These are phyloP conservation scores for Marronus borbonicus DNA, from an alignment of 2,888 invertebrate species.

Conservation along the genomic window DNA sequence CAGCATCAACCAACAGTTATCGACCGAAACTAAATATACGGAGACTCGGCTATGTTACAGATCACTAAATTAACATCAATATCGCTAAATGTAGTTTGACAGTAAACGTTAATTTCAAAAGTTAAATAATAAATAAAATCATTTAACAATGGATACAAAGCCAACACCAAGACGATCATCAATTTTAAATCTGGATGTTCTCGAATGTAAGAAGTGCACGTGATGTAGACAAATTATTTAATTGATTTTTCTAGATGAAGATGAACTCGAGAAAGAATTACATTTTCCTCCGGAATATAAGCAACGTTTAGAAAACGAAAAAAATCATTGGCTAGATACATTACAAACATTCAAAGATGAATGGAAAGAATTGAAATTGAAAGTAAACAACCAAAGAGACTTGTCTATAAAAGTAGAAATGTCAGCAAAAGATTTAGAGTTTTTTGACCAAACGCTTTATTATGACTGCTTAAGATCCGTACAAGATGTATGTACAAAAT, in stretches of 20 bases:
- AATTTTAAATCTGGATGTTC: constrained; percentile 23
- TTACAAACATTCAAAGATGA: constrained; percentile 9
- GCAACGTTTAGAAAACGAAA: constrained; percentile 17
- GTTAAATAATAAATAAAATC: no score
- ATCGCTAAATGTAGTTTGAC: no score
- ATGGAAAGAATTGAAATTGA: background rate
- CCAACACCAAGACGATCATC: constrained; percentile 23
- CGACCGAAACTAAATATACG: background rate
- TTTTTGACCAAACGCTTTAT: constrained; percentile 38
- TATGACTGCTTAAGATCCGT: constrained; percentile 24
- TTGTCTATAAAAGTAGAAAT: background rate
- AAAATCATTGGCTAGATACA: constrained; percentile 16
- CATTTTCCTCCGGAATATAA: constrained; percentile 11
- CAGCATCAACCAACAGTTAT: background rate
- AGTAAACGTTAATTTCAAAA: no score
- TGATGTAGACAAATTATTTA: background rate
- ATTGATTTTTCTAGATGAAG: constrained; percentile 10
- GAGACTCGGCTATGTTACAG: background rate
- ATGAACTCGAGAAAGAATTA: background rate
- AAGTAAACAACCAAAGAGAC: background rate
- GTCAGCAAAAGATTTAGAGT: constrained; percentile 6
- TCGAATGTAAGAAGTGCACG: constrained; percentile 14
- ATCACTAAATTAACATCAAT: background rate
- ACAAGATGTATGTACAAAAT: constrained; percentile 18
- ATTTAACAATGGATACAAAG: background rate